Percentiles rank a stretch among this genome's conserved stretches.
These are phyloP conservation scores for Phrynosoma blainvillii DNA, from an alignment of 2,113 vertebrate genomes.

Conservation along the genomic window DNA sequence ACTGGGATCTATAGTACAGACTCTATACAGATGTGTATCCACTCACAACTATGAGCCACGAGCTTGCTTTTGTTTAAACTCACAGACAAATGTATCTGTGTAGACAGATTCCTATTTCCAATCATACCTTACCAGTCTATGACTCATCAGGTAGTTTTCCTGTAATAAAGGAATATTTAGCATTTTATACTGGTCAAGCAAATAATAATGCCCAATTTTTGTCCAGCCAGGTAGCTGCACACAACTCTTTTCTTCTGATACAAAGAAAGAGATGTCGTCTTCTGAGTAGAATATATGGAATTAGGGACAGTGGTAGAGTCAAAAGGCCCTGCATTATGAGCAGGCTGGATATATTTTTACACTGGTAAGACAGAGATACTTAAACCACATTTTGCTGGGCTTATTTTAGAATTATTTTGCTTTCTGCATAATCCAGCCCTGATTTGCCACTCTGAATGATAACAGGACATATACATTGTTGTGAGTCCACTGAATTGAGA, in stretches of 20 bases:
- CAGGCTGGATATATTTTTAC: background rate
- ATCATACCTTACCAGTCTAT: background rate
- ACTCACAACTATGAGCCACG: no score
- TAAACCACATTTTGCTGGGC: background rate
- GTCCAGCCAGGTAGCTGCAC: background rate
- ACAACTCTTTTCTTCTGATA: background rate
- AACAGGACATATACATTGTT: background rate
- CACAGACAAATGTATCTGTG: background rate
- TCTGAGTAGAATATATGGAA: background rate
- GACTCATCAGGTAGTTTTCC: background rate
- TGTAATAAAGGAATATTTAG: background rate
- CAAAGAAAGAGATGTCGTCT: background rate
- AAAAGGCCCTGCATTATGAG: background rate
- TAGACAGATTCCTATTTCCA: background rate
- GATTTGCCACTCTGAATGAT: background rate
- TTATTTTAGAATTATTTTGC: background rate
- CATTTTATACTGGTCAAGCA: background rate
- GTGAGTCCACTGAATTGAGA: background rate
- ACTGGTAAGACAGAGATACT: background rate
- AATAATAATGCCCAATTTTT: background rate
- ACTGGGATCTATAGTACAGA: background rate
- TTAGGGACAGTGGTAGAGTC: background rate
- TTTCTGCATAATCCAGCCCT: constrained; percentile 11
- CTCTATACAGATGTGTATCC: no score
- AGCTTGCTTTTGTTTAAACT: no score